Base-by-base conservation (phyloP, 2,888 invertebrate species). In the Folsomia candida region DNA sequence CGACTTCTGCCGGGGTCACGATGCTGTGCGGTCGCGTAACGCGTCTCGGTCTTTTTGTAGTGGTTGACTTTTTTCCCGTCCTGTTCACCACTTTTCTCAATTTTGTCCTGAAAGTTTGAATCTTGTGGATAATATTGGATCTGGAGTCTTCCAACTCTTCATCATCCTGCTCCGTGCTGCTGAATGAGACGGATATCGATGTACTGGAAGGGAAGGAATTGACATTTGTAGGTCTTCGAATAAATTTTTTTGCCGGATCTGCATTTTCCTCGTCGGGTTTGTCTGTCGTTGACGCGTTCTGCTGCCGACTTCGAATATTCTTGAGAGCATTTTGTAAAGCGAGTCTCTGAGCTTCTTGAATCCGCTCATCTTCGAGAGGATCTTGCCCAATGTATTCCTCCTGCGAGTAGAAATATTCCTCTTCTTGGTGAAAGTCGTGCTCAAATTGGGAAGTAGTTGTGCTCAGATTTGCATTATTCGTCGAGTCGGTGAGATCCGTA, bases 41-140 rank as follows among this genome's bases (percentile, higher is more conserved):
- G 0, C 76, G 67, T 18, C 76, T 62, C 2, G 76, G 76, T 65
- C 73, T 59, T 27, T 76, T 76, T 6, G 76, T 76, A 4, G 76
- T 76, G 11, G 18, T 29, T 9, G 59, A 24, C 4, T 11, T 2
- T 24, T 22, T 20, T 3, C 18, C 18, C 24, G 20, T 24, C 6
- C 18, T 9, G 18, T 20, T 51, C 24, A 25, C 22, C 18, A 64
- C 64, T 26, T 63, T 20, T 60, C 37, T n/a, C 14, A 68, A 51
- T 58, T 71, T 60, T 4, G 58, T 37, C 2, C 73, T 60, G 61
- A 73, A 73, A 24, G 58, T 64, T 64, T 76, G 76, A 28, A 76
- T 76, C 51, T 76, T 76, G 27, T 73, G 65, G 20, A 76, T 70
- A 22, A 76, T 70, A 58, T 72, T 68, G 18, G 66, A 65, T 11